Conservation (phyloP, 1,140 invertebrate genomes). For the Eupeodes corollae region DNA sequence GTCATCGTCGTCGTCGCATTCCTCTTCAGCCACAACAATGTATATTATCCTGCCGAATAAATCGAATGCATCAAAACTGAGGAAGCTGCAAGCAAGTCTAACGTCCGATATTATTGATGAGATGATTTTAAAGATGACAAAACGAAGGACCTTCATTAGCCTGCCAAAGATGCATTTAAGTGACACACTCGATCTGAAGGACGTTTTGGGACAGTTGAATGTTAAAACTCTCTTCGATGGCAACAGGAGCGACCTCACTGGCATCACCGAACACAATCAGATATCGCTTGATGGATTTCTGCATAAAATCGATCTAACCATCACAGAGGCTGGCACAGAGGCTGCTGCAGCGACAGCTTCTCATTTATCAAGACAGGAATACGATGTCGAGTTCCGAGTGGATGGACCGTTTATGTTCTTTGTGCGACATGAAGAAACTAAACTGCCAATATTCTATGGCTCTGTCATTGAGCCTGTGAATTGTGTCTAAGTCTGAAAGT, state of each 20-base stretch:
- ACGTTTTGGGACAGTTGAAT: not conserved
- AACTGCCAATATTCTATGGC: not conserved
- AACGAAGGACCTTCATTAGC: not conserved
- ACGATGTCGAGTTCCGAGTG: not conserved
- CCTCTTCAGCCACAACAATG: not conserved
- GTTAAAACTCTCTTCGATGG: not conserved
- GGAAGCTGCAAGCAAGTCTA: not conserved
- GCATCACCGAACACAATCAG: not conserved
- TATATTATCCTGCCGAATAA: not conserved
- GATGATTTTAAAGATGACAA: not conserved
- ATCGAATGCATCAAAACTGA: not conserved
- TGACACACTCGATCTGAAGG: not conserved
- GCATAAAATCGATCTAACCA: not conserved
- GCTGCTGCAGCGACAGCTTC: not conserved
- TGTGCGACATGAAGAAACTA: not conserved
- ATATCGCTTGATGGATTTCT: not conserved
- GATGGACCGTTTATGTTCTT: not conserved
- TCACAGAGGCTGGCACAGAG: not conserved
- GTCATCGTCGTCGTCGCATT: too few relatives aligned
- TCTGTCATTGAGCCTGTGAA: not conserved
- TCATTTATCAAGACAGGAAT: not conserved
- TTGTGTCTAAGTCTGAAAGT: too few relatives aligned
- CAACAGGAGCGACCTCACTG: not conserved
- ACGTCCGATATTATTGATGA: not conserved
- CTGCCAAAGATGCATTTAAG: not conserved